Percentiles rank a stretch among this genome's conserved stretches.
Conservation (phyloP, 2,113 vertebrate species). For the Cyphomyrus discorhynchus region DNA sequence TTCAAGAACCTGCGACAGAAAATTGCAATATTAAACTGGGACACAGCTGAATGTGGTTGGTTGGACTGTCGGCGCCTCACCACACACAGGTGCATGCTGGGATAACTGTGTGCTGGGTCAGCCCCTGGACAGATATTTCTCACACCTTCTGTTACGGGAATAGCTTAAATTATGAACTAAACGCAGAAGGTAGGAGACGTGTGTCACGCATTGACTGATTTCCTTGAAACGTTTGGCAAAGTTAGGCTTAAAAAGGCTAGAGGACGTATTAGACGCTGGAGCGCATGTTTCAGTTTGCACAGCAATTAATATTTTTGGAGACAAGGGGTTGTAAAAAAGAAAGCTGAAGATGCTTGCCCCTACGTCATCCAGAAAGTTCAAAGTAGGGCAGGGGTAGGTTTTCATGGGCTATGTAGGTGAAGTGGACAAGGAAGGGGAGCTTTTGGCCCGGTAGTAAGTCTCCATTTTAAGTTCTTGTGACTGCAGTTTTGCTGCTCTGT, state of each 20-base stretch:
- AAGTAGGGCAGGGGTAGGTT: neutral
- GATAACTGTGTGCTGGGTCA: neutral
- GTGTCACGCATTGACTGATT: neutral
- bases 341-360: neutral
- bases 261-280: no score
- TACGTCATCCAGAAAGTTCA: neutral
- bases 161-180: neutral
- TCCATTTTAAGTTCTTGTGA: neutral
- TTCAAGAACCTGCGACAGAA: neutral
- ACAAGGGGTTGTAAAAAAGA: neutral
- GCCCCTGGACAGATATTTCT: neutral
- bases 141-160: neutral
- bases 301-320: neutral
- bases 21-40: neutral
- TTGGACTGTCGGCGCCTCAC: neutral
- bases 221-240: neutral
- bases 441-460: neutral
- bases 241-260: neutral
- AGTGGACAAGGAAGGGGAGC: neutral
- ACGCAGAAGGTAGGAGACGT: neutral
- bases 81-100: neutral
- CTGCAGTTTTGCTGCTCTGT: neutral
- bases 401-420: neutral
- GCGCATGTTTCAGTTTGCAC: neutral
- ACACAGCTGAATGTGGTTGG: neutral